Evolutionary conservation across 2,888 invertebrate species (phyloP), one percentile per base, ranked within the genome.

Genomic region (Brenthis daphne): DNA sequence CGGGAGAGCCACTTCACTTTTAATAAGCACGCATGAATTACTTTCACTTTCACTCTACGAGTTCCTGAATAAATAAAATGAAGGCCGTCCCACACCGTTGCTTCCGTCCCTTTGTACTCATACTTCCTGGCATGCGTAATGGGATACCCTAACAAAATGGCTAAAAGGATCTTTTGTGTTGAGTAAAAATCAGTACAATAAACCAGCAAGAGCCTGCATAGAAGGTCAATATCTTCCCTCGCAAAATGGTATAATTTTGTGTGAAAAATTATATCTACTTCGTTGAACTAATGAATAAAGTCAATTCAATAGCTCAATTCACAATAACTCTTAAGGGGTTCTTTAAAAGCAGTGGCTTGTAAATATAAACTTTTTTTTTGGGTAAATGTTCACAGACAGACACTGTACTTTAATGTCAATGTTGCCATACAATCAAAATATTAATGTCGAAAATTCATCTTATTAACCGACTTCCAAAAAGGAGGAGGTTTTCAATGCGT

Each of bases 21-120:
- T 88, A 87, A 88, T 88, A 86, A 88, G 84, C 87, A 87, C 84
- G 86, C 87, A 89, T 88, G 89, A 88, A 88, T 89, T 86, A 88
- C 86, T 86, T 85, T 81, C 75, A 78, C 81, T 81, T 85, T 83
- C 80, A 81, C 82, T 73, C 74, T 73, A 78, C 80, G 79, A 82
- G 82, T 81, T 84, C 86, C 86, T 87, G 88, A 89, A 90, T 89
- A 89, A 90, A 89, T 78, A 88, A 89, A 90, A 89, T 83, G 87
- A 85, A 82, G 85, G 83, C 83, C 82, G 81, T 78, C 82, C 86
- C 84, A 82, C 85, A 85, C 81, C 85, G 84, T 83, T 85, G 82
- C 83, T 86, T 84, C 83, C 80, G 83, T 84, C 82, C 84, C 85
- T 89, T 89, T 89, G 88, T 89, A 77, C 80, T 80, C 81, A 80